These are phyloP conservation scores for Nesometra sesokonis DNA, from an alignment of 35 echinoderm and acorn worm species.

Conservation along the genomic window DNA sequence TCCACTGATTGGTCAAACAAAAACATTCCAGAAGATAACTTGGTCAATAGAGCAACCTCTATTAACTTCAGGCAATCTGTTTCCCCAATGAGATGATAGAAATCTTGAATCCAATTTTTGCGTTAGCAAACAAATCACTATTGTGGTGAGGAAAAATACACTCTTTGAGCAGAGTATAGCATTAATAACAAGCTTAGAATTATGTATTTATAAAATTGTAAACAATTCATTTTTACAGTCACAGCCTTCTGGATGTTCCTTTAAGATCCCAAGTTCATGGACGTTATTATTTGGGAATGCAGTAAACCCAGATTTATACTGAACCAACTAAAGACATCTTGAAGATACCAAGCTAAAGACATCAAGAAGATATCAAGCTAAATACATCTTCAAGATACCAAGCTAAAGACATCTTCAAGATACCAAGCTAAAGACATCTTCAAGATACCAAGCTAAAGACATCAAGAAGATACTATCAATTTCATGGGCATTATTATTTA, in stretches of 20 bases:
- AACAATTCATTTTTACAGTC: background rate
- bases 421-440: background rate
- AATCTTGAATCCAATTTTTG: too few species aligned
- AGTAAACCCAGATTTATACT: slow-evolving; percentile 40
- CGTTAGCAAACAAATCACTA: too few species aligned
- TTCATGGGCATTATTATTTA: too few species aligned
- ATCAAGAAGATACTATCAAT: background rate
- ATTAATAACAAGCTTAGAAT: too few species aligned
- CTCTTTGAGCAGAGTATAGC: too few species aligned
- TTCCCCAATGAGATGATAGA: too few species aligned
- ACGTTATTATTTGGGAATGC: slow-evolving; percentile 32
- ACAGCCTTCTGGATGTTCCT: slow-evolving; percentile 8
- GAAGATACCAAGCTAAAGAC: background rate
- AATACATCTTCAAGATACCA: background rate
- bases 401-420: background rate
- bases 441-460: background rate
- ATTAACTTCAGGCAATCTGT: too few species aligned
- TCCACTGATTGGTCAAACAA: too few species aligned
- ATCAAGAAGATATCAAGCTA: background rate
- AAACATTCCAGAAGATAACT: too few species aligned
- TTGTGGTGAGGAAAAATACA: too few species aligned
- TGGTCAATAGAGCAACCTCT: too few species aligned
- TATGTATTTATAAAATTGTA: too few species aligned
- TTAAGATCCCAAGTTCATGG: slow-evolving; percentile 39
- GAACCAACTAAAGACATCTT: background rate